phyloP scores from a whole-genome alignment of 2,888 invertebrate species.

The Ophioninae sp. region DNA sequence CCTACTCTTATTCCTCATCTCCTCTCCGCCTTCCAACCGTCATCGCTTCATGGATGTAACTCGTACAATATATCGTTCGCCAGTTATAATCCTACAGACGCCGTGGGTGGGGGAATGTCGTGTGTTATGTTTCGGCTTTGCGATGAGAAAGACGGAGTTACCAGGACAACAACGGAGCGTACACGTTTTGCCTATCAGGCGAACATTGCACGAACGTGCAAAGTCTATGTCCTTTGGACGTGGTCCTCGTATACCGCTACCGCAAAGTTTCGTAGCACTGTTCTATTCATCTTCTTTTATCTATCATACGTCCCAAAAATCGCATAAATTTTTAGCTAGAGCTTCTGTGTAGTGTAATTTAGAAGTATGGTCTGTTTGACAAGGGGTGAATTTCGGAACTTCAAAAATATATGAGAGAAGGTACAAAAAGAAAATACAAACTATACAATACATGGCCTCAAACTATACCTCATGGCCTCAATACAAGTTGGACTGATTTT shows the following conservation, averaged over 20 bases:
- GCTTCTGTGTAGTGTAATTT: too few species aligned
- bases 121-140: conserved; percentile 47
- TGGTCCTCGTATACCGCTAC: conserved; percentile 7
- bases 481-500: too few species aligned
- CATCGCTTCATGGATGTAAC: conserved; percentile 36
- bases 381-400: too few species aligned
- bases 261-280: background rate
- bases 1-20: conserved; percentile 4
- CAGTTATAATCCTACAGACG: conserved; percentile 67
- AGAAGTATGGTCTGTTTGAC: too few species aligned
- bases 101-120: conserved; percentile 36
- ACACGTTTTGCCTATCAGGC: conserved; percentile 50
- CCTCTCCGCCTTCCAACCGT: conserved; percentile 13
- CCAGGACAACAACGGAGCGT: conserved; percentile 23
- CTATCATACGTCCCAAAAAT: background rate
- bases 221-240: conserved; percentile 3
- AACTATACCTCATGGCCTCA: too few species aligned
- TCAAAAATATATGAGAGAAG: too few species aligned
- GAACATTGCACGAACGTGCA: conserved; percentile 24
- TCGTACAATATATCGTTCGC: conserved; percentile 66
- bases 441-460: too few species aligned
- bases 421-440: too few species aligned
- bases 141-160: conserved; percentile 35
- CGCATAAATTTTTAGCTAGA: background rate
- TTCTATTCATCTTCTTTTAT: background rate